Evolutionary conservation across 64 coral and sea anemone species (phyloP).

Genomic region (Actinia tenebrosa): DNA sequence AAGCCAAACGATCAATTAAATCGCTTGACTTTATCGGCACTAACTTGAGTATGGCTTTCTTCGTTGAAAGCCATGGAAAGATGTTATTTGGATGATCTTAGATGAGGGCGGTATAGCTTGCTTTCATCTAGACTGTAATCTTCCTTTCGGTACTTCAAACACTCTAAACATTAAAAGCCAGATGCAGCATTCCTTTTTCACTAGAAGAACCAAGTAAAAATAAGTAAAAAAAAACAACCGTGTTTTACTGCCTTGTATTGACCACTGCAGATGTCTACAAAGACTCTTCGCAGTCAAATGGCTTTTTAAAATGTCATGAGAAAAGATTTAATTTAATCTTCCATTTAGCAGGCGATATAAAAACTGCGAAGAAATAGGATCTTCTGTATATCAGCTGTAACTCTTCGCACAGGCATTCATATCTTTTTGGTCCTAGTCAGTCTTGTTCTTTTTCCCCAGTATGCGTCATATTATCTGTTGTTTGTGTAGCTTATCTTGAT

Average conservation of each 20-base stretch:
- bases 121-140: constrained; percentile 6
- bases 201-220: background rate
- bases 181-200: background rate
- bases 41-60: background rate
- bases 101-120: background rate
- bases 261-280: too few species aligned
- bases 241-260: too few species aligned
- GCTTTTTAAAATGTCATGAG: background rate
- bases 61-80: background rate
- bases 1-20: background rate
- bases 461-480: too few species aligned
- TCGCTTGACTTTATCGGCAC: background rate
- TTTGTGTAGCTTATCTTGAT: too few species aligned
- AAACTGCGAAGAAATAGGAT: background rate
- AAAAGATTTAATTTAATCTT: background rate
- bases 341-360: background rate
- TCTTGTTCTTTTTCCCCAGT: background rate
- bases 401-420: background rate
- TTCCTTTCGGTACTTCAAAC: constrained; percentile 6
- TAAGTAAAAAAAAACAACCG: background rate
- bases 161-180: constrained; percentile 3
- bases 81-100: background rate
- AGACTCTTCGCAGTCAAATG: too few species aligned
- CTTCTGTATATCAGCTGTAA: background rate
- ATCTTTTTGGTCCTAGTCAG: background rate